Evolutionary conservation across 2,113 vertebrate species (phyloP).

Genomic region (Tautogolabrus adspersus): DNA sequence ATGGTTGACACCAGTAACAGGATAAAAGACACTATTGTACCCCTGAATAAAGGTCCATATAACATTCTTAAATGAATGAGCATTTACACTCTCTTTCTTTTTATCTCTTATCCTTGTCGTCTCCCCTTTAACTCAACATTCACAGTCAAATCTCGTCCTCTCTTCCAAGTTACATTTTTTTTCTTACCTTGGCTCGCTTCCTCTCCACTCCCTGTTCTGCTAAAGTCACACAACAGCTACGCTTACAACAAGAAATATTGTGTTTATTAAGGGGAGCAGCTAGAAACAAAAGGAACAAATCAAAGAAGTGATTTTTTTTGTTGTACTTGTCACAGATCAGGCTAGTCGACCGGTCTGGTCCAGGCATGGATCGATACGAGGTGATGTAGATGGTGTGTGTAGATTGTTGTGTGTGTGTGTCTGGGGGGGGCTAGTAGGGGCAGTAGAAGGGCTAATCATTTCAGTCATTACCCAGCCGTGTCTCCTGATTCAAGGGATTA

Average conservation of each 20-base stretch:
- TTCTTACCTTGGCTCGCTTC: no score
- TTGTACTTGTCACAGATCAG: constrained; percentile 12
- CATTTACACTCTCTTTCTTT: constrained; percentile 6
- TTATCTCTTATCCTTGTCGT: constrained; percentile 9
- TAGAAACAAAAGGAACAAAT: constrained; percentile 11
- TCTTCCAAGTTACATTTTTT: no score
- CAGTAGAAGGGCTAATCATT: constrained; percentile 73
- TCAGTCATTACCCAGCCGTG: constrained; percentile 71
- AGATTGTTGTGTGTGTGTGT: no score
- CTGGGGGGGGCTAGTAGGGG: constrained; percentile 31
- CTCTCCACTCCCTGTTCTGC: neutral
- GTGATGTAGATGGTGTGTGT: constrained; percentile 52
- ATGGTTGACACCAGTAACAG: constrained; percentile 1
- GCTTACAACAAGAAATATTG: neutral
- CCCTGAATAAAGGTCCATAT: neutral
- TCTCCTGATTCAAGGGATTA: constrained; percentile 78
- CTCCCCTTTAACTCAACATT: no score
- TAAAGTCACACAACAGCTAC: neutral
- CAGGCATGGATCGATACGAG: constrained; percentile 62
- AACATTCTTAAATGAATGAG: constrained; percentile 11
- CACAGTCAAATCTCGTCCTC: no score
- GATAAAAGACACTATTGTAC: constrained; percentile 41
- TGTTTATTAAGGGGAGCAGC: constrained; percentile 1
- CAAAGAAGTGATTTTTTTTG: constrained; percentile 12
- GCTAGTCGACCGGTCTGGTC: constrained; percentile 33